phyloP scores from a whole-genome alignment of 2,113 vertebrate species.

The Cyprinodon variegatus region DNA sequence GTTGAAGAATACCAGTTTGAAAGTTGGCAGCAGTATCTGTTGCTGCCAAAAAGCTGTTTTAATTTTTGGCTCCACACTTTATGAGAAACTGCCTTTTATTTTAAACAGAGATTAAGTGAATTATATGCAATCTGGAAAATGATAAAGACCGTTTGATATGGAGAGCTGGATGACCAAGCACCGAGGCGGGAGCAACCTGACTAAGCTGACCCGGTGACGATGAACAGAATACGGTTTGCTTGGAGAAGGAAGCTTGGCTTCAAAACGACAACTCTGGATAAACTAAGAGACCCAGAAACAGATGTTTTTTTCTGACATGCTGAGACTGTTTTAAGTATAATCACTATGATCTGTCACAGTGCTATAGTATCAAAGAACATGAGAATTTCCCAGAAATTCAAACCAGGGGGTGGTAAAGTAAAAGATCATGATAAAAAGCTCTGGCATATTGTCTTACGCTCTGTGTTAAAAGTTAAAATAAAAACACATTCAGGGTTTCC shows the following conservation, averaged over 20 bases:
- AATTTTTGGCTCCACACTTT: background rate
- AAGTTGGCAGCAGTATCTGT: no score
- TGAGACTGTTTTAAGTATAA: conserved; percentile 46
- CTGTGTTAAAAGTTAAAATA: background rate
- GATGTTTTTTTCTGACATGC: conserved; percentile 52
- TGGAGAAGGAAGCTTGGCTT: no score
- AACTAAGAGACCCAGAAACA: conserved; percentile 29
- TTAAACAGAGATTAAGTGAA: no score
- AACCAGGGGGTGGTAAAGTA: conserved; percentile 6
- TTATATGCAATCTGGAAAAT: no score
- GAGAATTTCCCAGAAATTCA: conserved; percentile 32
- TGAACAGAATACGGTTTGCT: no score
- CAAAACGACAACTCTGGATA: conserved; percentile 8
- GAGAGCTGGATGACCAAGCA: no score
- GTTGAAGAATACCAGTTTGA: no score
- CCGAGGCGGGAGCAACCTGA: no score
- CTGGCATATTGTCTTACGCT: background rate
- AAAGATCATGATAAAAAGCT: conserved; percentile 4
- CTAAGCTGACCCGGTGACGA: no score
- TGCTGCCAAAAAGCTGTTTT: background rate
- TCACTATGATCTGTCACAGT: conserved; percentile 51
- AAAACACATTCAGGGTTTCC: background rate
- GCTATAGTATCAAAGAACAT: conserved; percentile 18
- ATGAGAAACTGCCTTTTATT: background rate
- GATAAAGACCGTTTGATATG: no score